Conservation (phyloP, 2,888 invertebrate species). For the Acronicta psi region DNA sequence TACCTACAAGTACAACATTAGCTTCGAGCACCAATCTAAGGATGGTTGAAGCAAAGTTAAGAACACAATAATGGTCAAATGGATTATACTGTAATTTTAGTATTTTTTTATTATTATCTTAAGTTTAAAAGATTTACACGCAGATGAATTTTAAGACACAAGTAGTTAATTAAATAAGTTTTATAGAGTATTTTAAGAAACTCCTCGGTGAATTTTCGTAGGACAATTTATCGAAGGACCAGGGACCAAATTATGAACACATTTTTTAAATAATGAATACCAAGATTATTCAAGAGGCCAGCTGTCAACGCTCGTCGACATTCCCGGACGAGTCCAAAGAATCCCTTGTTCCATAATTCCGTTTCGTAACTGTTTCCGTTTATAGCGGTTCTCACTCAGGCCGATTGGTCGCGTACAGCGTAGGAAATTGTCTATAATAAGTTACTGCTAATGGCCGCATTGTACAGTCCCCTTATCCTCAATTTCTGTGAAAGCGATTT, state of each 20-base stretch:
- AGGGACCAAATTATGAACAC: background rate
- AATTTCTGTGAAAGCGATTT: constrained; percentile 70
- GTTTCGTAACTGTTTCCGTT: constrained; percentile 77
- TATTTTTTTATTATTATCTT: too few relatives aligned
- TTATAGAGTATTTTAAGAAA: too few relatives aligned
- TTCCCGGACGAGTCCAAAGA: constrained; percentile 59
- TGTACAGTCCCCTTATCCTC: constrained; percentile 73
- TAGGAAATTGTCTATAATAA: constrained; percentile 82
- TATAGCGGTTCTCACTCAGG: constrained; percentile 81
- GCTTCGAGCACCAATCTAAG: constrained; percentile 41
- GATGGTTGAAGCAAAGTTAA: constrained; percentile 10
- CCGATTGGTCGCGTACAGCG: constrained; percentile 79
- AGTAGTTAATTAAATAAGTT: too few relatives aligned
- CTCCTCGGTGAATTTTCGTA: background rate
- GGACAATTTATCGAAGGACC: background rate
- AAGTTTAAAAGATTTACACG: too few relatives aligned
- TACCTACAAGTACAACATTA: constrained; percentile 65
- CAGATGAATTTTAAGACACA: too few relatives aligned
- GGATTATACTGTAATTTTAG: too few relatives aligned
- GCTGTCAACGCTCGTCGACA: constrained; percentile 40
- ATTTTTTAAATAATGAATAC: background rate
- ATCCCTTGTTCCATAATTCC: constrained; percentile 70
- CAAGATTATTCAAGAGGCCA: constrained; percentile 34
- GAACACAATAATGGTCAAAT: background rate
- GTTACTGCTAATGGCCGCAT: constrained; percentile 75